Percentiles rank a stretch among this genome's conserved stretches.
These are phyloP conservation scores for Champsocephalus esox DNA, from an alignment of 2,797 vertebrate genomes.

Conservation along the genomic window DNA sequence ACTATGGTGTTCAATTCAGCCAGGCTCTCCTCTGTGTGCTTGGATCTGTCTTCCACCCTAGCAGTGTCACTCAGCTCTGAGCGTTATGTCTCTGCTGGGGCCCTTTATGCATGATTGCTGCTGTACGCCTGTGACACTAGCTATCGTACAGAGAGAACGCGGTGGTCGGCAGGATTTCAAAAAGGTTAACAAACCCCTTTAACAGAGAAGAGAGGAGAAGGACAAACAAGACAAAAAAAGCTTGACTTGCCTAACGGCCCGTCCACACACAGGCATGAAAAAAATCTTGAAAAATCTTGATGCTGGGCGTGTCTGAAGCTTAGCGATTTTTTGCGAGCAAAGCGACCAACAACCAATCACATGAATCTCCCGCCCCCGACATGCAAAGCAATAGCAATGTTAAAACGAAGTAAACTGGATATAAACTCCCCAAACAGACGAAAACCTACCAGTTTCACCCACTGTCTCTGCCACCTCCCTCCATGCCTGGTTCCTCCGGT, in stretches of 20 bases:
- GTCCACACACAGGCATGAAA: no score
- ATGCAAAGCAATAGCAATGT: no score
- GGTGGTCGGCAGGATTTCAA: slow-evolving; percentile 15
- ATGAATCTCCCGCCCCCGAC: no score
- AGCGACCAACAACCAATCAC: no score
- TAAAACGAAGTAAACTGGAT: no score
- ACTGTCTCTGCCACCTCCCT: no score
- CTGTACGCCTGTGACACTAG: slow-evolving; percentile 27
- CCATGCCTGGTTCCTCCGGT: no score
- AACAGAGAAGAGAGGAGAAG: neutral
- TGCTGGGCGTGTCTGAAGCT: no score
- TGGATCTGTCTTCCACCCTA: slow-evolving; percentile 32
- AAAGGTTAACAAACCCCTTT: slow-evolving; percentile 12
- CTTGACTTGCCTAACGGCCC: slow-evolving; percentile 8
- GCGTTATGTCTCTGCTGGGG: slow-evolving; percentile 28
- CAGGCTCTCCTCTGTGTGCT: slow-evolving; percentile 20
- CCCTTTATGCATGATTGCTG: slow-evolving; percentile 32
- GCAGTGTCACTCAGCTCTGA: slow-evolving; percentile 28
- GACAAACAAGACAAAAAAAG: neutral
- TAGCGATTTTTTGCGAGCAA: no score
- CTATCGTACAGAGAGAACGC: slow-evolving; percentile 21
- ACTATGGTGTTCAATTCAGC: slow-evolving; percentile 21
- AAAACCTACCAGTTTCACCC: no score
- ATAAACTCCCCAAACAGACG: no score
- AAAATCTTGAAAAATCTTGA: no score